These are phyloP conservation scores for Plemyria rubiginata DNA, from an alignment of 2,888 invertebrate genomes.

Conservation along the genomic window DNA sequence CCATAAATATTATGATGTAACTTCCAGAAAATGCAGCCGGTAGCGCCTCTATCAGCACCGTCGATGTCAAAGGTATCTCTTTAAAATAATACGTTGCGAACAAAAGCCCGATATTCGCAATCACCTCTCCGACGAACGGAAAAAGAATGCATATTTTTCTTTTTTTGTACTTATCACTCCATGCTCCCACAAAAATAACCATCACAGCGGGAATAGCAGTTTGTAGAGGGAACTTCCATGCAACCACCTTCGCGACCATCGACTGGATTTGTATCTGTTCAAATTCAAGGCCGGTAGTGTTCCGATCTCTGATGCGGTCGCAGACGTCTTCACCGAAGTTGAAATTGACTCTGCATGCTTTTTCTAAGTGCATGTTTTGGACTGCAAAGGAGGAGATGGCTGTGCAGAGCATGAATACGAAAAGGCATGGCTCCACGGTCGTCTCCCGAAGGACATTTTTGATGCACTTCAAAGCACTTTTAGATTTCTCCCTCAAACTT, in stretches of 20 bases:
- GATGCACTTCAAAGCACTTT: slow-evolving; percentile 65
- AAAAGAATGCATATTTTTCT: slow-evolving; percentile 85
- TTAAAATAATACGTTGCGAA: slow-evolving; percentile 84
- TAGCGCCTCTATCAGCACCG: slow-evolving; percentile 83
- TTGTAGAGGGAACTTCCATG: slow-evolving; percentile 85
- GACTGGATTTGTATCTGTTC: slow-evolving; percentile 76
- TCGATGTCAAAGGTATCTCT: slow-evolving; percentile 78
- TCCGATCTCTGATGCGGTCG: slow-evolving; percentile 73
- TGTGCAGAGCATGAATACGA: slow-evolving; percentile 87
- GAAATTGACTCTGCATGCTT: slow-evolving; percentile 84
- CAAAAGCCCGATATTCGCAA: slow-evolving; percentile 81
- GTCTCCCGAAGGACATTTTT: slow-evolving; percentile 67
- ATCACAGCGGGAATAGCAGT: slow-evolving; percentile 85
- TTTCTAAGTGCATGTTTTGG: slow-evolving; percentile 85
- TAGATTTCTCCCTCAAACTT: slow-evolving; percentile 68
- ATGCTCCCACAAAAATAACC: slow-evolving; percentile 85
- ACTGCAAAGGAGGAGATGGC: slow-evolving; percentile 87
- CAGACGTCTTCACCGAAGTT: slow-evolving; percentile 81
- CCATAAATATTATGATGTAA: slow-evolving; percentile 85
- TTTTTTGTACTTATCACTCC: slow-evolving; percentile 86
- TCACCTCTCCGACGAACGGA: slow-evolving; percentile 83
- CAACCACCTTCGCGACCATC: slow-evolving; percentile 80
- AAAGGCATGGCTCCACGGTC: slow-evolving; percentile 88
- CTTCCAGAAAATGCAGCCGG: slow-evolving; percentile 86
- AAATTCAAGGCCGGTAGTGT: slow-evolving; percentile 71